A percentile compares a stretch with the other conserved stretches of the same genome.
phyloP scores from a whole-genome alignment of 37 sponge, comb jelly and placozoan species.

The Aphrocallistes beatrix region DNA sequence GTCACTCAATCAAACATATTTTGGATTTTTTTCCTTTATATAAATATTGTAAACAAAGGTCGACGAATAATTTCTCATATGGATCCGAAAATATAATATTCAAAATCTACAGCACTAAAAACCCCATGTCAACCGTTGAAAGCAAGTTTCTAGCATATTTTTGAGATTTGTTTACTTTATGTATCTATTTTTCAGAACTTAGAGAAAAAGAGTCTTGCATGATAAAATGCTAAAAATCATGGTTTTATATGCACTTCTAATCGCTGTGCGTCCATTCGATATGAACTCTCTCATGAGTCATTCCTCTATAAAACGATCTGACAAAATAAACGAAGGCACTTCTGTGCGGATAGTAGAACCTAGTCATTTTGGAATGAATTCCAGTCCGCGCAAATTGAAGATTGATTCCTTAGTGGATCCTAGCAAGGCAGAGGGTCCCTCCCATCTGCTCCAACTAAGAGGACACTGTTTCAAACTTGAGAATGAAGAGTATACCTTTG shows the following conservation, averaged over 20 bases:
- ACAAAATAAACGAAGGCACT: background rate
- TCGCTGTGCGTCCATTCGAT: background rate
- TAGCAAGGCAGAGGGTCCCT: background rate
- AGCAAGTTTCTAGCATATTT: too few species aligned
- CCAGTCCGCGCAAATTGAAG: background rate
- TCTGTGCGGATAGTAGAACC: background rate
- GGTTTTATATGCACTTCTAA: too few species aligned
- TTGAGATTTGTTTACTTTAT: background rate
- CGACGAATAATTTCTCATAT: too few species aligned
- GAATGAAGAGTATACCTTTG: background rate
- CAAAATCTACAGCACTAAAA: too few species aligned
- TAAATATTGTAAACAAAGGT: too few species aligned
- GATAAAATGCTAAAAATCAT: too few species aligned
- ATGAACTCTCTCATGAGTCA: background rate
- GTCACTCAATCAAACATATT: too few species aligned
- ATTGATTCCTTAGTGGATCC: background rate
- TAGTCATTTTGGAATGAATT: background rate
- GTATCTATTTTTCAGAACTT: background rate
- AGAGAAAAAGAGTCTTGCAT: too few species aligned
- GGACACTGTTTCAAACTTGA: background rate
- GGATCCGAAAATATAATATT: too few species aligned
- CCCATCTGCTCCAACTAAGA: background rate
- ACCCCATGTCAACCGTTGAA: too few species aligned
- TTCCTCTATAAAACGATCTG: background rate
- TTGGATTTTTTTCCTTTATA: too few species aligned